phyloP scores from a whole-genome alignment of 2,113 vertebrate species.

The Dromiciops gliroides region DNA sequence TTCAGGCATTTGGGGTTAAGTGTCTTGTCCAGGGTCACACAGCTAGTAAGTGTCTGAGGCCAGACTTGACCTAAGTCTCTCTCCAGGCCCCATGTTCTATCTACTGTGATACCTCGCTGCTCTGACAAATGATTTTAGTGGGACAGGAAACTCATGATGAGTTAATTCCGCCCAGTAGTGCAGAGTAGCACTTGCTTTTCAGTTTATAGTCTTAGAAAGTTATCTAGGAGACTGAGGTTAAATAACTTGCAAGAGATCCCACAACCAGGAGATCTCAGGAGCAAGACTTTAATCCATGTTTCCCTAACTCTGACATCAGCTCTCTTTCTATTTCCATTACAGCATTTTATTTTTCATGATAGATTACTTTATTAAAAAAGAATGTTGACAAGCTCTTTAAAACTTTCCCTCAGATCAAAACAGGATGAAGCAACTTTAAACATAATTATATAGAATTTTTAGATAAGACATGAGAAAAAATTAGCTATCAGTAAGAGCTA shows the following conservation, averaged over 20 bases:
- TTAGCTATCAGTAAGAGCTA: background rate
- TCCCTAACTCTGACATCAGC: background rate
- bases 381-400: slow-evolving; percentile 9
- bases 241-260: background rate
- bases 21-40: too few species aligned
- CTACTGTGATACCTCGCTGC: too few species aligned
- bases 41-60: too few species aligned
- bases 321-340: background rate
- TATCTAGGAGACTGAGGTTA: background rate
- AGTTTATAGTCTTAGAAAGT: background rate
- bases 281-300: background rate
- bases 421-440: background rate
- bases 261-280: background rate
- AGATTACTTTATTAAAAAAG: background rate
- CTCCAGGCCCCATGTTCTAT: too few species aligned
- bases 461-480: slow-evolving; percentile 7
- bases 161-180: background rate
- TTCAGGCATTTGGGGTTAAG: too few species aligned
- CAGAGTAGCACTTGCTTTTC: background rate
- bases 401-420: background rate
- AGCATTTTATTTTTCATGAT: background rate
- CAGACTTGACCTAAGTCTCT: too few species aligned
- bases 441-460: background rate
- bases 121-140: background rate
- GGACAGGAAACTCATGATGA: background rate